phyloP scores from a whole-genome alignment of 2,113 vertebrate species.

The Cheilinus undulatus region DNA sequence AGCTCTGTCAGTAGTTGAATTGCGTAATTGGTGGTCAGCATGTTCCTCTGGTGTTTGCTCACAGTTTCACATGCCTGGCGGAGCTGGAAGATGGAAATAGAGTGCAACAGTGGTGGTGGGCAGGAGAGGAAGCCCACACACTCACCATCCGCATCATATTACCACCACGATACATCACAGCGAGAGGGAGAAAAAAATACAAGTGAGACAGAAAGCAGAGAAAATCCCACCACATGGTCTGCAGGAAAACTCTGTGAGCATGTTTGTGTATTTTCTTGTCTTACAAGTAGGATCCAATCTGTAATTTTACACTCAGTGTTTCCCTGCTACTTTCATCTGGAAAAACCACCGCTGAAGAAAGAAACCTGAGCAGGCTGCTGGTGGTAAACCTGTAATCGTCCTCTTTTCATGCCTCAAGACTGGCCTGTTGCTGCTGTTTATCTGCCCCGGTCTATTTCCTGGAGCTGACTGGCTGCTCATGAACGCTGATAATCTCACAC shows the following conservation, averaged over 20 bases:
- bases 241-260: slow-evolving; percentile 10
- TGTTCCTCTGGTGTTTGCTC: slow-evolving; percentile 4
- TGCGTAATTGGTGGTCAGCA: slow-evolving; percentile 32
- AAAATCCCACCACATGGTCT: slow-evolving; percentile 42
- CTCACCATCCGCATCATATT: slow-evolving; percentile 41
- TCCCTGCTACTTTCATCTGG: background rate
- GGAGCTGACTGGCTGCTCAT: slow-evolving; percentile 26
- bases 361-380: slow-evolving; percentile 17
- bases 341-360: slow-evolving; percentile 14
- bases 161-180: slow-evolving; percentile 26
- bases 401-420: background rate
- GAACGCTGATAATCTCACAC: slow-evolving; percentile 7
- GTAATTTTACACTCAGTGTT: slow-evolving; percentile 16
- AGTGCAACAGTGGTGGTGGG: slow-evolving; percentile 27
- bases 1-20: slow-evolving; percentile 11
- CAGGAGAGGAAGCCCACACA: slow-evolving; percentile 55
- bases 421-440: slow-evolving; percentile 19
- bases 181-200: background rate
- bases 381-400: slow-evolving; percentile 12
- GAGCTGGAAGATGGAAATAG: slow-evolving; percentile 34
- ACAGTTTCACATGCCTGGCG: slow-evolving; percentile 36
- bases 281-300: slow-evolving; percentile 14
- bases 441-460: slow-evolving; percentile 36
- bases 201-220: slow-evolving; percentile 15
- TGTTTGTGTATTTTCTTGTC: slow-evolving; percentile 1